A percentile compares a stretch with the other conserved stretches of the same genome.
These are phyloP conservation scores for Diadumene lineata DNA, from an alignment of 92 coral and sea anemone genomes.

Conservation along the genomic window DNA sequence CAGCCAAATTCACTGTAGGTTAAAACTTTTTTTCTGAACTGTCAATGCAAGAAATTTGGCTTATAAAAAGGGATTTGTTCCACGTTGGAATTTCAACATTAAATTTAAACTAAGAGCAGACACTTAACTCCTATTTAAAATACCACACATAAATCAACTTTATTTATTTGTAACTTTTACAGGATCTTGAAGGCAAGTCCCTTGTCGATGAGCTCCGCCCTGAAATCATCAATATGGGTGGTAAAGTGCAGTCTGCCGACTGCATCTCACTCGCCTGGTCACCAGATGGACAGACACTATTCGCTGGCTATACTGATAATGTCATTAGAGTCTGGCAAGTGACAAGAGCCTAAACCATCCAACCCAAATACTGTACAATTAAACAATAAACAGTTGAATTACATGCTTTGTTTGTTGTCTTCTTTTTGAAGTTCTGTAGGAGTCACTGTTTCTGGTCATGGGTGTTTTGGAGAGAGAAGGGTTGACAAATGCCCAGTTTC, in stretches of 20 bases:
- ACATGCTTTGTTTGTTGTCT: no score
- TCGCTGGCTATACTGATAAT: conserved; percentile 97
- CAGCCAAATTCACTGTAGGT: no score
- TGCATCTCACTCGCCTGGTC: conserved; percentile 99
- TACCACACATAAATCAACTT: no score
- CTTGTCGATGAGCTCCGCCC: conserved; percentile 92
- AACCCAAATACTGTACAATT: conserved; percentile 21
- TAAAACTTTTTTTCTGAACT: no score
- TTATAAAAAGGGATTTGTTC: no score
- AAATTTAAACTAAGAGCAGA: no score
- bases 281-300: conserved; percentile 95
- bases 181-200: conserved; percentile 96
- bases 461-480: no score
- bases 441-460: neutral
- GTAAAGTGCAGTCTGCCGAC: conserved; percentile 78
- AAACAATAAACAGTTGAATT: conserved; percentile 26
- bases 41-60: no score
- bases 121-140: no score
- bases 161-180: no score
- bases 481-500: no score
- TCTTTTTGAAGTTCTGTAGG: neutral
- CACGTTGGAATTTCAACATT: no score
- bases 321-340: conserved; percentile 99
- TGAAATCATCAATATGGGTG: conserved; percentile 92
- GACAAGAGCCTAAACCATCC: conserved; percentile 55